Percentiles rank a stretch among this genome's conserved stretches.
phyloP scores from a whole-genome alignment of 23 tunicate genomes.

The Corella eumyota region DNA sequence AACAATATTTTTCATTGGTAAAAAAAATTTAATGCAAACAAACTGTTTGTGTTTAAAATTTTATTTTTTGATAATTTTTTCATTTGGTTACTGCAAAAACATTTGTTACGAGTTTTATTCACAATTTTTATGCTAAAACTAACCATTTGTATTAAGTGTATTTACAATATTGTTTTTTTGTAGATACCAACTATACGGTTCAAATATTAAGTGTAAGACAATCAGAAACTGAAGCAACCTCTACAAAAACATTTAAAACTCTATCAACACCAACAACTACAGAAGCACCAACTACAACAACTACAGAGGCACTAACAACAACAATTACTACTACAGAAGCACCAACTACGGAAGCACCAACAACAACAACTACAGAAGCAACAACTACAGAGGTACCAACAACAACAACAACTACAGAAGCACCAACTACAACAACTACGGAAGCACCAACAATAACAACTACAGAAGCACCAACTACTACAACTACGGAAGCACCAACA shows the following conservation, averaged over 20 bases:
- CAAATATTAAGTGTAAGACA: neutral
- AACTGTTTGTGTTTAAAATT: too few species aligned
- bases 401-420: constrained; percentile 4
- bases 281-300: constrained; percentile 9
- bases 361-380: constrained; percentile 12
- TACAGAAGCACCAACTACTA: constrained; percentile 2
- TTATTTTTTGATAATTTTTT: too few species aligned
- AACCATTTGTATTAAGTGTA: too few species aligned
- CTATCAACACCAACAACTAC: constrained; percentile 4
- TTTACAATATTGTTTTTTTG: neutral
- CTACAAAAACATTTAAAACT: neutral
- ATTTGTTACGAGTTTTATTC: too few species aligned
- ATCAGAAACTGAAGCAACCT: neutral
- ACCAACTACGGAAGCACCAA: neutral
- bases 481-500: neutral
- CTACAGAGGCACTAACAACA: constrained; percentile 9
- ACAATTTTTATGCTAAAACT: too few species aligned
- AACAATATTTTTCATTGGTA: too few species aligned
- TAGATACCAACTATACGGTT: constrained; percentile 4
- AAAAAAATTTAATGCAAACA: too few species aligned
- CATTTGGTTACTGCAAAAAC: too few species aligned
- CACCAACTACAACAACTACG: neutral
- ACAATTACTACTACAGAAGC: neutral
- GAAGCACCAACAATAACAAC: neutral
- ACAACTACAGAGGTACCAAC: constrained; percentile 5